These are phyloP conservation scores for Nycticorax nycticorax DNA, from an alignment of 2,113 vertebrate species.

Conservation along the genomic window DNA sequence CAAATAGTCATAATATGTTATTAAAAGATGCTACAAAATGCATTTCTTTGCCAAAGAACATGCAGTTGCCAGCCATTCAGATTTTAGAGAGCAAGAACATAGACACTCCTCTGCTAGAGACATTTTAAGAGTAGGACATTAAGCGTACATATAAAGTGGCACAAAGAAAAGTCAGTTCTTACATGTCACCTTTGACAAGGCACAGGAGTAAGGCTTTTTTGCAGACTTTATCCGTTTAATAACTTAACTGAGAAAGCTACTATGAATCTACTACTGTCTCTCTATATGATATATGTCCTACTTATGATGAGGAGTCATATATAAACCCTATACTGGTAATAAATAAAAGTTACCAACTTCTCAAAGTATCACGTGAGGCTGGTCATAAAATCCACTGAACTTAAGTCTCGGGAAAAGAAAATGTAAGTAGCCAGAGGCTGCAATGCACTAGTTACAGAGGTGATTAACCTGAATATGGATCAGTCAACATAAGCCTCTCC, in stretches of 20 bases:
- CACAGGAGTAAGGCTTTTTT: neutral
- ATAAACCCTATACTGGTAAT: neutral
- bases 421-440: neutral
- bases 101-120: neutral
- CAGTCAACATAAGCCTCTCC: neutral
- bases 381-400: neutral
- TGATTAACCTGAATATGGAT: neutral
- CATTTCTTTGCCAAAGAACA: neutral
- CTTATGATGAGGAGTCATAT: neutral
- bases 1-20: neutral
- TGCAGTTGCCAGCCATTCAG: neutral
- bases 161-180: neutral
- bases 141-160: accelerated
- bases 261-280: neutral
- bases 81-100: neutral
- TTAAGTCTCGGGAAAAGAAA: neutral
- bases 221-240: neutral
- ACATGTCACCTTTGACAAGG: neutral
- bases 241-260: neutral
- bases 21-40: neutral
- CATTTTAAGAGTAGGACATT: neutral
- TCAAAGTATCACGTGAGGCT: neutral
- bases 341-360: neutral
- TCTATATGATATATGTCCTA: neutral
- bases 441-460: neutral